These are phyloP conservation scores for Temnothorax longispinosus DNA, from an alignment of 1,140 invertebrate species.

Conservation along the genomic window DNA sequence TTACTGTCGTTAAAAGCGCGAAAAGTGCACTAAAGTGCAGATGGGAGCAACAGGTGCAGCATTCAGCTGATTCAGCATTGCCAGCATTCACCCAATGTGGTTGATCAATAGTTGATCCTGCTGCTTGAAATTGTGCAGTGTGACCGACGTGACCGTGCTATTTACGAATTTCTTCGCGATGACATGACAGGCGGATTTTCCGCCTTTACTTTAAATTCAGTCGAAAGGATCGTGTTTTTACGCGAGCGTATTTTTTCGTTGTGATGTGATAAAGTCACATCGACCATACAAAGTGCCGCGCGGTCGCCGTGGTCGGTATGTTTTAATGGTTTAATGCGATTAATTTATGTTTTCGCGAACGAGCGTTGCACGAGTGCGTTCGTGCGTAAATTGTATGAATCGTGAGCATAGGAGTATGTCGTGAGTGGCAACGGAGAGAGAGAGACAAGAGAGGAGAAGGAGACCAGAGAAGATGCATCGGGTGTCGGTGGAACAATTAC, in stretches of 20 bases:
- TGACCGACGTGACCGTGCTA: neutral
- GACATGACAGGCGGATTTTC: too few species aligned
- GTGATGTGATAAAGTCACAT: neutral
- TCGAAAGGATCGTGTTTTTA: neutral
- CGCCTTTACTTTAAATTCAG: neutral
- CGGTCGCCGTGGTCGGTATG: neutral
- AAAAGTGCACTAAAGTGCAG: neutral
- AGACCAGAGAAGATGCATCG: neutral
- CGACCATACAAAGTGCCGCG: neutral
- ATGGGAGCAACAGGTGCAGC: neutral
- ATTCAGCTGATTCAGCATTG: neutral
- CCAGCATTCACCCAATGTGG: neutral
- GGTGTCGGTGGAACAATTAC: neutral
- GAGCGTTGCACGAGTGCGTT: neutral
- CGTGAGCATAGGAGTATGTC: neutral
- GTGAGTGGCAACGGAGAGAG: neutral
- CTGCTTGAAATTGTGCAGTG: neutral
- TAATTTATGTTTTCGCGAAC: neutral
- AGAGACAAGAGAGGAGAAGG: neutral
- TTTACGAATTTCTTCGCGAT: neutral
- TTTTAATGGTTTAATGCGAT: neutral
- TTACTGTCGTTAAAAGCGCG: neutral
- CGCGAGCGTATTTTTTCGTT: neutral
- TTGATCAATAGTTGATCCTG: neutral
- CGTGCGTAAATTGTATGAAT: neutral